Conservation (phyloP, 30 jellyfish, hydroid and myxozoan genomes). For the Aurelia coerulea region DNA sequence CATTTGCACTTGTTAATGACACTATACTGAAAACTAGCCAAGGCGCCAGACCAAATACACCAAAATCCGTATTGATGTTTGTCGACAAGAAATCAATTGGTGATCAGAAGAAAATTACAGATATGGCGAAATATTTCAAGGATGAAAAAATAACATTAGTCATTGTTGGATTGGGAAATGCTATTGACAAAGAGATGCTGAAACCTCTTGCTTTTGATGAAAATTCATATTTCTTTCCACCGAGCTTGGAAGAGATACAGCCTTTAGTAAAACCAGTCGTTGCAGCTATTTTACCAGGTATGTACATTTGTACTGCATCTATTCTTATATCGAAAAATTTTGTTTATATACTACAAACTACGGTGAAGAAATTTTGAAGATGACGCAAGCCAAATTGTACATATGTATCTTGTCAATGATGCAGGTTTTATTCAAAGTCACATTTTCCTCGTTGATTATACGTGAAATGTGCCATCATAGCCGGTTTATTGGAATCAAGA, state of each 20-base stretch:
- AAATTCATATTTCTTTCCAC: constrained; percentile 25
- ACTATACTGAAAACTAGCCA: constrained; percentile 17
- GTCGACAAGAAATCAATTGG: constrained; percentile 33
- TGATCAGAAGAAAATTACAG: constrained; percentile 2
- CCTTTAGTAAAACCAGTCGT: constrained; percentile 28
- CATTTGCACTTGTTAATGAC: constrained; percentile 55
- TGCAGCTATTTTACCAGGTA: constrained; percentile 65
- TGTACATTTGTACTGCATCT: background rate
- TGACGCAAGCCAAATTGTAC: too few relatives aligned
- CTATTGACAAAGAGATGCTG: constrained; percentile 10
- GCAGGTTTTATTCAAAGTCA: too few relatives aligned
- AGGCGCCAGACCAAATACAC: constrained; percentile 66
- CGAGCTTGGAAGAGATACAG: constrained; percentile 30
- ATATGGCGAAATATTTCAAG: constrained; percentile 23
- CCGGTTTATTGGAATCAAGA: too few relatives aligned
- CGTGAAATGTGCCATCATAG: too few relatives aligned
- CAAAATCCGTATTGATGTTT: constrained; percentile 69
- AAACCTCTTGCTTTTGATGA: constrained; percentile 28
- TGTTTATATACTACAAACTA: too few relatives aligned
- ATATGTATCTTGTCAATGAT: too few relatives aligned
- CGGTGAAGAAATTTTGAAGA: too few relatives aligned
- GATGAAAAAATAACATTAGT: constrained; percentile 47
- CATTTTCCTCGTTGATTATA: too few relatives aligned
- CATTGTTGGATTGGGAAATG: constrained; percentile 63
- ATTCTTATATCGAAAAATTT: too few relatives aligned